phyloP scores from a whole-genome alignment of 2,797 vertebrate genomes.

The Sebastes cheni region DNA sequence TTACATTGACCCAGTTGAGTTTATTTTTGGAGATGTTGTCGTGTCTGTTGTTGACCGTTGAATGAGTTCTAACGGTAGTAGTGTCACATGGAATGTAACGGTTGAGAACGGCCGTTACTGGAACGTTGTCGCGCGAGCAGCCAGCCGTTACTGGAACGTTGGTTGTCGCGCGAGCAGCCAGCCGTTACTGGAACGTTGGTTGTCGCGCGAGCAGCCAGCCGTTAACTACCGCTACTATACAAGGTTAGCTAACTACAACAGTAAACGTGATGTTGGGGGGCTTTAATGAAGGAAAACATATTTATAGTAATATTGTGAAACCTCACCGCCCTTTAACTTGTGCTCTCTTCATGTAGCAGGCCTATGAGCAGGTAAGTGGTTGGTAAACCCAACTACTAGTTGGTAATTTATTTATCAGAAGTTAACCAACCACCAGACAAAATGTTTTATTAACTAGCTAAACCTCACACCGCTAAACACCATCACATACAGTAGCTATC shows the following conservation, averaged over 20 bases:
- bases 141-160: neutral
- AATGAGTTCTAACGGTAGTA: neutral
- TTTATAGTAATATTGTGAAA: neutral
- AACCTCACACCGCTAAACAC: neutral
- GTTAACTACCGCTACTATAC: neutral
- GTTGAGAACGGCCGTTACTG: neutral
- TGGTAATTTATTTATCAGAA: neutral
- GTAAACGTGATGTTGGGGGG: neutral
- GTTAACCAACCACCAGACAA: neutral
- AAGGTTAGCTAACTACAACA: neutral
- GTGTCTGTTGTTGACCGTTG: neutral
- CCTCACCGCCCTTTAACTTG: neutral
- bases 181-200: neutral
- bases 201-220: constrained; percentile 7
- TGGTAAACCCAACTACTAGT: neutral
- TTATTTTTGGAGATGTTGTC: neutral
- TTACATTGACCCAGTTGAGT: neutral
- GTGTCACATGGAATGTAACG: neutral
- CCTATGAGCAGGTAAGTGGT: neutral
- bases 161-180: too few relatives aligned
- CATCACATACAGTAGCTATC: neutral
- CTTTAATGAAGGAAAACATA: neutral
- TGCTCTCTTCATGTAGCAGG: neutral
- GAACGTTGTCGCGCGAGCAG: too few relatives aligned
- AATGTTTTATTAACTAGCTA: neutral